Evolutionary conservation across 2,113 vertebrate genomes (phyloP), one percentile per base, ranked within the genome.

Genomic region (Prunella himalayana): DNA sequence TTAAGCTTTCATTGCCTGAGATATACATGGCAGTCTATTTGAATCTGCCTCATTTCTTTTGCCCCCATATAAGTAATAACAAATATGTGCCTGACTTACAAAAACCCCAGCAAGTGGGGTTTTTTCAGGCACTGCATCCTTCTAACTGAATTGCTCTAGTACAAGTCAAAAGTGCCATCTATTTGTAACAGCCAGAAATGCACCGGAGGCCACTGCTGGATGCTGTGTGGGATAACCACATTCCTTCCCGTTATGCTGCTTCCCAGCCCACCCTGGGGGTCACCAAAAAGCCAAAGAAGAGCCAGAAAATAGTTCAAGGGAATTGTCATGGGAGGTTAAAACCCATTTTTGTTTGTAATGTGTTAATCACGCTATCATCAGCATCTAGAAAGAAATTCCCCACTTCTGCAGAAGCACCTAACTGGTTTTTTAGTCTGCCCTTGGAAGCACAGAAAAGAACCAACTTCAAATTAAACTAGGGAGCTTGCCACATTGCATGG

Each of bases 131-230:
- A 95, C 42, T 35, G 31, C 50, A 56, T 57, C 76, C 54, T 88
- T 86, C 90, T 42, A 11, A 23, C 39, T 1, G 57, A 76, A 61
- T 50, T 54, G 88, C 88, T 97, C 71, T 94, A 97, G 90, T 92
- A 95, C 95, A 95, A 97, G 97, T 97, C 98, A 94, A 98, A 98
- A 98, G 98, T 97, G 98, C 98, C 98, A 98, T 98, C 98, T 98
- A 98, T 98, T 93, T 97, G 98, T 91, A 94, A 94, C 57, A 97
- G 89, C 84, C 30, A 94, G 98, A 98, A 98, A 90, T 97, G 97
- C 98, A 98, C 50, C 89, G 2, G 21, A 88, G 94, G 91, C 95
- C 35, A 31, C 73, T 42, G 78, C 79, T 25, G 54, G 30, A 60
- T 75, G 63, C 47, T 24, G 5, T 39, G 50, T 13, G 64, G 31